phyloP scores from a whole-genome alignment of 2,888 invertebrate genomes.

The Dasysyrphus tricinctus region DNA sequence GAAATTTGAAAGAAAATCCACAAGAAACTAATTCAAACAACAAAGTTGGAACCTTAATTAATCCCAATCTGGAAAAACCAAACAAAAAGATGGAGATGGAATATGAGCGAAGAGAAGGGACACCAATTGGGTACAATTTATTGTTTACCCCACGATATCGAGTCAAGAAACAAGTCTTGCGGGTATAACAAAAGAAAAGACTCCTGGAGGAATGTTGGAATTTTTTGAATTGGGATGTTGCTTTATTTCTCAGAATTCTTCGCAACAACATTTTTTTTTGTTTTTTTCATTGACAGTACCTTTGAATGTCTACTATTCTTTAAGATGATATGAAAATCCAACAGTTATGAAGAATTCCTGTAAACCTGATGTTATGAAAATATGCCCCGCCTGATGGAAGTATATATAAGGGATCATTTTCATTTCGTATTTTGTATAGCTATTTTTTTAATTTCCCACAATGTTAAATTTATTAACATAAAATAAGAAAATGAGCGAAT shows the following conservation, averaged over 20 bases:
- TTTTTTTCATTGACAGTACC: neutral
- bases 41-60: conserved; percentile 3
- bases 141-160: conserved; percentile 4
- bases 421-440: neutral
- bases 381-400: neutral
- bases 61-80: conserved; percentile 9
- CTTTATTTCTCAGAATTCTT: neutral
- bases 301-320: neutral
- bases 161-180: neutral
- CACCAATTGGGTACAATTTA: neutral
- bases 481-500: too few species aligned
- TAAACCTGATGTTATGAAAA: neutral
- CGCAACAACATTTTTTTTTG: neutral
- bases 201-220: neutral
- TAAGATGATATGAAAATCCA: neutral
- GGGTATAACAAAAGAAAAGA: neutral
- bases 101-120: neutral
- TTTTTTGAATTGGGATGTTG: neutral
- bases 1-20: neutral
- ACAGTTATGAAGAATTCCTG: neutral
- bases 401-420: neutral
- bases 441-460: too few species aligned
- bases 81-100: neutral
- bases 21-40: conserved; percentile 10
- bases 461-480: too few species aligned